These are phyloP conservation scores for Polyodon spathula DNA, from an alignment of 2,113 vertebrate genomes.

Conservation along the genomic window DNA sequence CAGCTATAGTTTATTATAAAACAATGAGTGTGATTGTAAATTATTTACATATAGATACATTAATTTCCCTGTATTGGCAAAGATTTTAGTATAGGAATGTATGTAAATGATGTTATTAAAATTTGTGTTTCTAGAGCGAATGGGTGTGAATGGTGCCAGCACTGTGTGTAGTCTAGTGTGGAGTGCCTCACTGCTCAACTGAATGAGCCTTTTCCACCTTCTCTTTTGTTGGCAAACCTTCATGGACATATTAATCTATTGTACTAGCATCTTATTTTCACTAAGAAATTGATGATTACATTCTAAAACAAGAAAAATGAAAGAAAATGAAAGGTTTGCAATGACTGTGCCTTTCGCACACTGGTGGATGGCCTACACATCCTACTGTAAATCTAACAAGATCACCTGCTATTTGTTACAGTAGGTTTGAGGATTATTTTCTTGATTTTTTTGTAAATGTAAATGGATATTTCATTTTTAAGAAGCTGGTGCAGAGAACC, in stretches of 20 bases:
- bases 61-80: constrained; percentile 26
- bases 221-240: not conserved
- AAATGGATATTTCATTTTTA: not conserved
- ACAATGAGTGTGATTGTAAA: constrained; percentile 35
- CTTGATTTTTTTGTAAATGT: not conserved
- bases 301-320: too few species aligned
- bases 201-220: not conserved
- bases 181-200: not conserved
- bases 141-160: constrained; percentile 9
- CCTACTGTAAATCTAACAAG: not conserved
- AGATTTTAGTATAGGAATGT: constrained; percentile 14
- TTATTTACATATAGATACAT: constrained; percentile 28
- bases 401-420: constrained; percentile 2
- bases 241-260: not conserved
- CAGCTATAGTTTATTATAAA: constrained; percentile 25
- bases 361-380: not conserved
- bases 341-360: not conserved
- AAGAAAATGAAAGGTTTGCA: too few species aligned
- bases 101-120: constrained; percentile 15
- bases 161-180: not conserved
- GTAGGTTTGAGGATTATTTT: constrained; percentile 4
- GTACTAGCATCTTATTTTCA: too few species aligned
- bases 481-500: not conserved
- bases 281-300: too few species aligned
- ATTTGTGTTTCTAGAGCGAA: constrained; percentile 15